phyloP scores from a whole-genome alignment of 1,140 invertebrate genomes.

The Ceratitis capitata region DNA sequence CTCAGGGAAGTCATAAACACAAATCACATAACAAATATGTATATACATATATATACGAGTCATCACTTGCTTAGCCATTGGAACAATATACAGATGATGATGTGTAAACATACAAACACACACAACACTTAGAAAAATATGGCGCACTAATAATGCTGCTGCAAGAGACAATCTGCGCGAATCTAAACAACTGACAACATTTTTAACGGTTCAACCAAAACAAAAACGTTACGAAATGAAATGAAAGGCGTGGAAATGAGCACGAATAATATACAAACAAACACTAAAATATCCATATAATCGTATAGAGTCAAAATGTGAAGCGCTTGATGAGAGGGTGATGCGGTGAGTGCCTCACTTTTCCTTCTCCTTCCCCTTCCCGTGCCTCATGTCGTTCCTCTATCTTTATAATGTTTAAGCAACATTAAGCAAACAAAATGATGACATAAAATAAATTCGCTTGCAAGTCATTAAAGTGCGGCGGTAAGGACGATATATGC shows the following conservation, averaged over 20 bases:
- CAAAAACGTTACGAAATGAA: background rate
- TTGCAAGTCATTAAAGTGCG: background rate
- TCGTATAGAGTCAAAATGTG: background rate
- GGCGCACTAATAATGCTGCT: background rate
- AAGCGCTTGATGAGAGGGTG: background rate
- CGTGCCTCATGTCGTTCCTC: too few species aligned
- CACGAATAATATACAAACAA: background rate
- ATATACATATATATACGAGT: too few species aligned
- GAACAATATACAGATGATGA: background rate
- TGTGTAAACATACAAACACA: background rate
- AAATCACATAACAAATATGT: slow-evolving; percentile 25
- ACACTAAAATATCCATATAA: background rate
- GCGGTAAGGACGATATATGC: too few species aligned
- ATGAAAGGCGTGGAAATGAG: background rate
- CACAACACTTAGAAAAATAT: background rate
- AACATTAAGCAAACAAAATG: slow-evolving; percentile 38
- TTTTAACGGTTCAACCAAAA: background rate
- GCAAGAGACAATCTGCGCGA: slow-evolving; percentile 5
- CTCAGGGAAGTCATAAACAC: background rate
- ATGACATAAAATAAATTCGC: slow-evolving; percentile 22
- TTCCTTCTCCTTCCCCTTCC: too few species aligned
- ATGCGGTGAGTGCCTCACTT: too few species aligned
- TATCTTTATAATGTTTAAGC: slow-evolving; percentile 12
- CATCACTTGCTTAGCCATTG: background rate
- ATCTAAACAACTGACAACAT: slow-evolving; percentile 29